Evolutionary conservation across 2,113 vertebrate species (phyloP).

Genomic region (Cacatua alba): DNA sequence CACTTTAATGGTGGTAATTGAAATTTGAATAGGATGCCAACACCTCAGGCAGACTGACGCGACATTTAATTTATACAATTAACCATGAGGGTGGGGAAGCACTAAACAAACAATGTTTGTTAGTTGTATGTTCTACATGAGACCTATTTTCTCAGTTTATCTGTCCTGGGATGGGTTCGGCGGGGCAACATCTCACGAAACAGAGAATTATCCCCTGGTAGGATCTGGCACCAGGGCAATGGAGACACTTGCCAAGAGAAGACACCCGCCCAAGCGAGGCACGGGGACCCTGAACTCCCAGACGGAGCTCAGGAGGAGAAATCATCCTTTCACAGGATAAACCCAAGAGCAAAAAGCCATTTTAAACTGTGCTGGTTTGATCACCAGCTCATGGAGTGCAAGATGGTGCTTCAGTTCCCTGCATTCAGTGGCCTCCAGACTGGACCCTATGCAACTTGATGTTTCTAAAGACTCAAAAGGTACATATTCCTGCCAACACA

Average conservation of each 20-base stretch:
- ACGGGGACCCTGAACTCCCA: background rate
- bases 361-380: rapidly evolving
- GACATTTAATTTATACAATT: constrained; percentile 64
- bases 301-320: rapidly evolving
- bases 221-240: background rate
- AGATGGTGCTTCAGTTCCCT: background rate
- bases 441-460: background rate
- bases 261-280: rapidly evolving
- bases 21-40: constrained; percentile 63
- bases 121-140: constrained; percentile 15
- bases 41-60: constrained; percentile 62
- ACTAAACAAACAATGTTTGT: constrained; percentile 50
- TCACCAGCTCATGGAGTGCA: background rate
- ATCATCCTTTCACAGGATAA: background rate
- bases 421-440: rapidly evolving
- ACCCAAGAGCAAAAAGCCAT: background rate
- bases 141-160: constrained; percentile 40
- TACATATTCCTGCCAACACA: background rate
- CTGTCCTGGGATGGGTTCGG: background rate
- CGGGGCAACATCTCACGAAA: background rate
- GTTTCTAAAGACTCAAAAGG: background rate
- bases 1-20: constrained; percentile 64
- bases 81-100: constrained; percentile 29
- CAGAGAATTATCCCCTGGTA: background rate
- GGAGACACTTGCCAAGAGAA: background rate